Base-by-base conservation (phyloP, 2,113 vertebrate genomes). In the Dromaius novaehollandiae region DNA sequence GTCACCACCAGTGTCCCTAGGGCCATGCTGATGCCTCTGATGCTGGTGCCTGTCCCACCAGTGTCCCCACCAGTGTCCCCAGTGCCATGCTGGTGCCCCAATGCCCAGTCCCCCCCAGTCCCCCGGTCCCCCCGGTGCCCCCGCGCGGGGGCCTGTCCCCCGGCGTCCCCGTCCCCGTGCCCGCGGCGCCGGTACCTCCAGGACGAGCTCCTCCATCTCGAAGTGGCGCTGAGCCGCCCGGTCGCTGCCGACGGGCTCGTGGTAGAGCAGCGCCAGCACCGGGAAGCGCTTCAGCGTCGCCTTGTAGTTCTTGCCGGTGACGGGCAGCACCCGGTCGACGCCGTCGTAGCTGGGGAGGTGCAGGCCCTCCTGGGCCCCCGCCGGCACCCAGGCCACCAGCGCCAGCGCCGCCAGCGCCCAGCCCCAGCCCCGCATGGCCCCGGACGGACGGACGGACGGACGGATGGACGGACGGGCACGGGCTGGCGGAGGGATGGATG, bases 211-310 rank as follows among this genome's bases (percentile, higher is more conserved):
- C 85, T 99, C 99, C 95, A 99, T 98, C 96, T 99, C 98, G 70
- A 99, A 98, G 96, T 99, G 99, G 88, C 98, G 99, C 88, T 97
- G 98, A 16, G 98, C 98, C 58, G 97, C 98, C 95, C 98, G 98
- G 98, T 98, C 98, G 3, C 98, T 98, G 9, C 98, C 98, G 3
- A 99, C 97, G 13, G 98, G 98, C 64, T 98, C 98, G 38, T 99
- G 99, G 97, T 99, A 99, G 93, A 99, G 99, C 96, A 99, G 98
- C 9, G 99, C 99, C 98, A 99, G 98, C 71, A 99, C 98, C 22
- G 99, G 99, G 15, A 98, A 99, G 97, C 98, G 98, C 98, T 99
- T 99, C 98, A 99, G 98, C 93, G 99, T 73, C 4, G 98, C 97
- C 96, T 98, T 99, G 98, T 98, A 99, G 98, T 99, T 99, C 97